Conservation (phyloP, 37 sponge, comb jelly and placozoan species). For the Eunapius fragilis region DNA sequence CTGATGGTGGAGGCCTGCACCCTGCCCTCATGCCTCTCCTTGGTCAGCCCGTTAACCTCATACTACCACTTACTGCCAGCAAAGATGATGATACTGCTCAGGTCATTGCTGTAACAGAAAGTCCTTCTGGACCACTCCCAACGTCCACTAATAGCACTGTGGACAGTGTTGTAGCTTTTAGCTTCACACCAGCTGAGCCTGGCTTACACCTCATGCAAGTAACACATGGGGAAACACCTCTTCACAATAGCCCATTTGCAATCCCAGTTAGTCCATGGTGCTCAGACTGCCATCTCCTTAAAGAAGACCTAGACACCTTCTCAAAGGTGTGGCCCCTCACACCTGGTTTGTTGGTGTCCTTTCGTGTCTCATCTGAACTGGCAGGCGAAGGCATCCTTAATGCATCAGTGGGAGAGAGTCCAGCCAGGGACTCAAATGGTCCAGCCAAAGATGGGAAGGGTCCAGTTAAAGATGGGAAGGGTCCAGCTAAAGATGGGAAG, state of each 20-base stretch:
- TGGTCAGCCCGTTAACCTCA: constrained; percentile 32
- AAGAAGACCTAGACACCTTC: no score
- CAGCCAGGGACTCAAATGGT: no score
- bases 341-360: no score
- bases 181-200: constrained; percentile 12
- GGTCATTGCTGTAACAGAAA: not conserved
- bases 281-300: no score
- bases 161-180: constrained; percentile 6
- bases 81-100: not conserved
- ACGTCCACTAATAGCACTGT: not conserved
- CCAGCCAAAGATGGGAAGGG: no score
- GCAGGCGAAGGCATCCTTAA: no score
- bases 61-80: not conserved
- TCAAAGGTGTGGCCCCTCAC: no score
- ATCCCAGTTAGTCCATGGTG: not conserved
- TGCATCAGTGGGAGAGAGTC: no score
- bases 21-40: not conserved
- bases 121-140: constrained; percentile 29
- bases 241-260: constrained; percentile 19
- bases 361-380: no score
- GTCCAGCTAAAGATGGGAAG: no score
- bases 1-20: not conserved
- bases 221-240: not conserved
- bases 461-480: no score
- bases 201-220: constrained; percentile 23